Percentiles rank a stretch among this genome's conserved stretches.
These are phyloP conservation scores for Dipodomys merriami DNA, from an alignment of 2,113 vertebrate genomes.

Conservation along the genomic window DNA sequence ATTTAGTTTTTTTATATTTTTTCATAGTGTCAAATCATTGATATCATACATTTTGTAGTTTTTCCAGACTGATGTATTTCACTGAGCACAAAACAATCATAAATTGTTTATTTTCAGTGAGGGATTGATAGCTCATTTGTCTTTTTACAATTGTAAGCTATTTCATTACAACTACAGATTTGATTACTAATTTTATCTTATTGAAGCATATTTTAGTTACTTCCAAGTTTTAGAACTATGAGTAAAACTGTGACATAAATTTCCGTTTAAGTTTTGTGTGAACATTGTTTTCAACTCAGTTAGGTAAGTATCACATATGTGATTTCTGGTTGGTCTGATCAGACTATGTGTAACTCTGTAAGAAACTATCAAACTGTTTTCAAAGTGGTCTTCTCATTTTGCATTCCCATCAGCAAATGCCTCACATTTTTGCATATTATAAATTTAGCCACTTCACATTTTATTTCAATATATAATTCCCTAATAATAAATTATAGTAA, in stretches of 20 bases:
- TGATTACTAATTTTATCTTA: background rate
- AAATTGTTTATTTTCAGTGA: background rate
- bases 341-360: background rate
- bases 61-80: background rate
- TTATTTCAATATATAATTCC: background rate
- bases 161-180: background rate
- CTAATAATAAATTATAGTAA: background rate
- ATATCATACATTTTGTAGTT: background rate
- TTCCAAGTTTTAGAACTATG: background rate
- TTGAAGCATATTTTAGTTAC: background rate
- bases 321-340: background rate
- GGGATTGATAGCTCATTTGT: background rate
- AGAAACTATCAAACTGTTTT: too few species aligned
- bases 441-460: background rate
- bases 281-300: background rate
- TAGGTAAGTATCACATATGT: background rate
- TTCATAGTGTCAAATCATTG: background rate
- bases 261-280: background rate
- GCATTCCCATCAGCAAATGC: background rate
- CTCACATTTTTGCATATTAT: too few species aligned
- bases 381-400: background rate
- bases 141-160: background rate
- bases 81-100: background rate
- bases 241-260: background rate
- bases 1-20: background rate